Base-by-base conservation (phyloP, 2,113 vertebrate species). In the Glareola pratincola region DNA sequence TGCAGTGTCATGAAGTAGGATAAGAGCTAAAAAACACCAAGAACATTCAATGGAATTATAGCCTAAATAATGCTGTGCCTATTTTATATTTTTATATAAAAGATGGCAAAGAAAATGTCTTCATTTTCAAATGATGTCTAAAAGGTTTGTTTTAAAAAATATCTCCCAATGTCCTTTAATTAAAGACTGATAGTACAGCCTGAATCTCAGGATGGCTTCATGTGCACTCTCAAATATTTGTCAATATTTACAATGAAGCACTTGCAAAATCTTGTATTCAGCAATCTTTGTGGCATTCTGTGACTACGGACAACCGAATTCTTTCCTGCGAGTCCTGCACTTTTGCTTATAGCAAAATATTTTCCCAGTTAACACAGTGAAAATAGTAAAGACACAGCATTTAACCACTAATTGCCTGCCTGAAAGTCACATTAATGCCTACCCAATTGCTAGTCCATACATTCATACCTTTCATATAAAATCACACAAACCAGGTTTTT, bases 401-500 rank as follows among this genome's bases (percentile, higher is more conserved):
- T 85, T 94, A 78, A 69, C 24, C 9, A 69, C 53, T 54, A 75
- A 71, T 13, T 79, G 16, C 10, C 18, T 48, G 26, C 2, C 32
- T 48, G 64, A 82, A 89, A 81, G 45, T 54, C 9, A 11, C 19
- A 71, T 39, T 53, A 30, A 34, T 36, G 6, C 74, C 89, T n/a
- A 88, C 18, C 12, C 23, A 71, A 69, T n/a, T 69, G 22, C 12
- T 47, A 88, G 27, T 24, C 24, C 5, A 32, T 36, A 21, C 6
- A 43, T 60, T 85, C 39, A 88, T 30, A 50, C 2, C 4, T 72
- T 47, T 78, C 30, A 85, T 72, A 74, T 10, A 74, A 84, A 76
- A 92, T 16, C 0, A 1, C 36, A 34, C 3, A 43, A 60, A 53
- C 3, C 12, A 29, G 1, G 14, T 0, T 0, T 37, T 30, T 48